These are phyloP conservation scores for Philypnodon macrostomus DNA, from an alignment of 2,797 vertebrate species.

Conservation along the genomic window DNA sequence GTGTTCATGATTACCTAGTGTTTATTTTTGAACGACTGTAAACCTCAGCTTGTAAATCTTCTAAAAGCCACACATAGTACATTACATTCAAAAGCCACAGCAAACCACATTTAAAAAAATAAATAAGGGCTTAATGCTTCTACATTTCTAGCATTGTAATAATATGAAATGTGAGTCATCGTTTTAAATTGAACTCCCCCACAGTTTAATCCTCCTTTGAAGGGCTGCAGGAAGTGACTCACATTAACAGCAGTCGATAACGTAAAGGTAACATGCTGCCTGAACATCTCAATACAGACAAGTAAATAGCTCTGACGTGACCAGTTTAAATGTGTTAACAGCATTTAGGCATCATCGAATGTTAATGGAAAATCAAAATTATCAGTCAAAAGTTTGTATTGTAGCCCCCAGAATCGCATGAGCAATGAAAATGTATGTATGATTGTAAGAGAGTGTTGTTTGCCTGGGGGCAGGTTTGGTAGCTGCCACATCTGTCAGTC, in stretches of 20 bases:
- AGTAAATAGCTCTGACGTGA: background rate
- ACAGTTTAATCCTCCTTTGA: constrained; percentile 33
- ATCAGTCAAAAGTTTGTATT: background rate
- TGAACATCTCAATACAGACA: background rate
- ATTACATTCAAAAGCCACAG: constrained; percentile 12
- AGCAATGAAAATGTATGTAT: too few species aligned
- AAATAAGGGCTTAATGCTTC: constrained; percentile 39
- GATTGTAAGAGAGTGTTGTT: too few species aligned
- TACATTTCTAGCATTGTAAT: constrained; percentile 11
- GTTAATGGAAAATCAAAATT: too few species aligned
- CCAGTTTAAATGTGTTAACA: background rate
- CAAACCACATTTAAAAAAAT: constrained; percentile 27
- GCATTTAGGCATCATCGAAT: background rate
- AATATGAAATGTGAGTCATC: constrained; percentile 34
- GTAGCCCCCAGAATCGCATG: too few species aligned
- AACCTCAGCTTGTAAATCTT: constrained; percentile 20
- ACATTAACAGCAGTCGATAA: constrained; percentile 29
- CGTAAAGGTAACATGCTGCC: constrained; percentile 7
- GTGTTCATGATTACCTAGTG: background rate
- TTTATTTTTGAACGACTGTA: constrained; percentile 24
- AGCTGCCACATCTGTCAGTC: too few species aligned
- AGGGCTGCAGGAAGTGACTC: constrained; percentile 15
- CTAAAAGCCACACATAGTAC: constrained; percentile 28
- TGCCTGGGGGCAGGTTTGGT: too few species aligned
- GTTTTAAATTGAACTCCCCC: constrained; percentile 38